phyloP scores from a whole-genome alignment of 2,113 vertebrate species.

The Panurus biarmicus region DNA sequence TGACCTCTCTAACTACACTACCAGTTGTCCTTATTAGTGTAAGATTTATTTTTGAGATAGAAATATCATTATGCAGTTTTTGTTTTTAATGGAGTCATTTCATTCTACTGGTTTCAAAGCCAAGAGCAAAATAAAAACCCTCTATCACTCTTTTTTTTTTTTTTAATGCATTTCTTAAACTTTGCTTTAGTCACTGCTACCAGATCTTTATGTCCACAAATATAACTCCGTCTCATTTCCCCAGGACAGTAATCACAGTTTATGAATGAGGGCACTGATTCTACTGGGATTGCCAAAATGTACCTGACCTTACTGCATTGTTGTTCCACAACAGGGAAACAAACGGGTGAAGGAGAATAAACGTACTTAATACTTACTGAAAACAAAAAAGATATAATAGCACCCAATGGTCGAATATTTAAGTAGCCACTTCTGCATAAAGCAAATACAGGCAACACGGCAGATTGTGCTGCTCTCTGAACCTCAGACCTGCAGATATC shows the following conservation, averaged over 20 bases:
- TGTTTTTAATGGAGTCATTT: not conserved
- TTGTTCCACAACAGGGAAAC: not conserved
- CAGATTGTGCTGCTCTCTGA: not conserved
- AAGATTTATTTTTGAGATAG: conserved; percentile 44
- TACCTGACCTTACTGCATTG: not conserved
- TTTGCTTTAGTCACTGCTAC: not conserved
- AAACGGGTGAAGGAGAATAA: not conserved
- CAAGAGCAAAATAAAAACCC: not conserved
- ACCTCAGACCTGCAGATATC: not conserved
- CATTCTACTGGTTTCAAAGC: conserved; percentile 12
- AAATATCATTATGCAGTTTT: conserved; percentile 14
- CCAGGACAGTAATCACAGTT: not conserved
- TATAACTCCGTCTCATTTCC: not conserved
- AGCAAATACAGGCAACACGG: not conserved
- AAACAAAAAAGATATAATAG: not conserved
- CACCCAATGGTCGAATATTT: not conserved
- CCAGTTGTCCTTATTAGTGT: not conserved
- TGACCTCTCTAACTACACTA: conserved; percentile 20
- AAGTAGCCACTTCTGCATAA: not conserved
- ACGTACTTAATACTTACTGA: not conserved
- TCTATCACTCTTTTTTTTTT: not conserved
- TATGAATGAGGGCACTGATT: not conserved
- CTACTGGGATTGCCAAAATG: not conserved
- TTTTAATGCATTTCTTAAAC: not conserved
- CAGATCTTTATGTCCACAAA: not conserved